These are phyloP conservation scores for Aspidapion aeneum DNA, from an alignment of 2,888 invertebrate genomes.

Conservation along the genomic window DNA sequence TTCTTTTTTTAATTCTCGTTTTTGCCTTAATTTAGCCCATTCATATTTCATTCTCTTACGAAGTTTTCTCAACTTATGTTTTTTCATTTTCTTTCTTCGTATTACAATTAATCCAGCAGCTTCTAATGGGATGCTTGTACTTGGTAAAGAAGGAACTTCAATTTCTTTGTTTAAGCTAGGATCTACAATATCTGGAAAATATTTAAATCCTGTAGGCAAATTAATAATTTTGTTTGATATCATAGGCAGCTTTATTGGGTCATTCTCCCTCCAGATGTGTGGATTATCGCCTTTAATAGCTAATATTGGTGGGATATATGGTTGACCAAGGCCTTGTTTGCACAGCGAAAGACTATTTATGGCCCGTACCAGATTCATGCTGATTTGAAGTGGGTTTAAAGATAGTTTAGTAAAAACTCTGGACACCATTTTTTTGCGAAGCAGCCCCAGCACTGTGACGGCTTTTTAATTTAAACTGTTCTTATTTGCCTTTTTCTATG, in stretches of 20 bases:
- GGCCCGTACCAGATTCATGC: background rate
- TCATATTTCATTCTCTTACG: slow-evolving; percentile 74
- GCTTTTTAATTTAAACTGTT: too few species aligned
- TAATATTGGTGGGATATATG: background rate
- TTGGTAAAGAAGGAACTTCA: slow-evolving; percentile 33
- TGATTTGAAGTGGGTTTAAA: background rate
- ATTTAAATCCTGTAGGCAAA: slow-evolving; percentile 36
- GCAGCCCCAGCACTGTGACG: background rate
- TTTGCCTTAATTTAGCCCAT: slow-evolving; percentile 67
- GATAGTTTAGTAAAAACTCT: background rate
- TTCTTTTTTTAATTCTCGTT: slow-evolving; percentile 70
- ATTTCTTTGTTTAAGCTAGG: slow-evolving; percentile 28
- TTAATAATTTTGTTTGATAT: slow-evolving; percentile 29
- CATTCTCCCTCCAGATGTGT: slow-evolving; percentile 41
- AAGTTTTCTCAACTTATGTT: slow-evolving; percentile 77
- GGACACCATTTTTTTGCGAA: background rate
- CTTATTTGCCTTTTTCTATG: too few species aligned
- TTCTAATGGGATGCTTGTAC: slow-evolving; percentile 57
- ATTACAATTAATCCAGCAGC: slow-evolving; percentile 74
- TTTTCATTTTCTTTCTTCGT: slow-evolving; percentile 80
- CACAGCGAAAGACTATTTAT: background rate
- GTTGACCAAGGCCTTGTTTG: background rate
- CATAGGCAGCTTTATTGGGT: slow-evolving; percentile 36
- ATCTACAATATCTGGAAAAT: slow-evolving; percentile 32
- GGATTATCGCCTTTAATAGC: slow-evolving; percentile 23